These are phyloP conservation scores for Pinctada fucata DNA, from an alignment of 2,888 invertebrate species.

Conservation along the genomic window DNA sequence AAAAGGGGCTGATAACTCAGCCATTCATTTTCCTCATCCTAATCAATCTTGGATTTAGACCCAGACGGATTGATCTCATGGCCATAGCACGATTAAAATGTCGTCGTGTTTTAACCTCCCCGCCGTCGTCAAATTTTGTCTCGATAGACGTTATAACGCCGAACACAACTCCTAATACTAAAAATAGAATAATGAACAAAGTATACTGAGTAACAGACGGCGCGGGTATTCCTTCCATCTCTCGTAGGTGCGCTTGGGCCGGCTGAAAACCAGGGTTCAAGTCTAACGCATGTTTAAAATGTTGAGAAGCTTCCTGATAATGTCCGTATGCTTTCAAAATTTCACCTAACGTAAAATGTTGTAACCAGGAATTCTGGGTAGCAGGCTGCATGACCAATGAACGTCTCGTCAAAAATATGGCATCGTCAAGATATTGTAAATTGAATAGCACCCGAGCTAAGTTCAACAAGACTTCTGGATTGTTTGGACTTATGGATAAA, in stretches of 20 bases:
- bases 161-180: constrained; percentile 87
- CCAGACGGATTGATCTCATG: constrained; percentile 85
- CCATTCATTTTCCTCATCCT: constrained; percentile 62
- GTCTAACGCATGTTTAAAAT: constrained; percentile 89
- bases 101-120: constrained; percentile 83
- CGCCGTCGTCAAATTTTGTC: constrained; percentile 69
- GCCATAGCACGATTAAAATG: constrained; percentile 94
- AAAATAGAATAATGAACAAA: constrained; percentile 89
- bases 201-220: constrained; percentile 91
- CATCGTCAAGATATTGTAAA: constrained; percentile 92
- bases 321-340: constrained; percentile 94
- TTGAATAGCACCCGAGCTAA: constrained; percentile 90
- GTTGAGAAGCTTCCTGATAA: constrained; percentile 90
- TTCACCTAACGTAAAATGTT: constrained; percentile 93
- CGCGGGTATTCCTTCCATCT: constrained; percentile 88
- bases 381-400: constrained; percentile 90
- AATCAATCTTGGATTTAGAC: constrained; percentile 75
- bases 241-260: constrained; percentile 87
- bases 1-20: no score
- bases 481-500: constrained; percentile 88
- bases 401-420: constrained; percentile 89
- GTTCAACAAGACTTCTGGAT: constrained; percentile 90
- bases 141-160: constrained; percentile 89
- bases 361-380: constrained; percentile 89
- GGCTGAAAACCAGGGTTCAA: constrained; percentile 91